Conservation (phyloP, 1,140 invertebrate genomes). For the Cephus cinctus region DNA sequence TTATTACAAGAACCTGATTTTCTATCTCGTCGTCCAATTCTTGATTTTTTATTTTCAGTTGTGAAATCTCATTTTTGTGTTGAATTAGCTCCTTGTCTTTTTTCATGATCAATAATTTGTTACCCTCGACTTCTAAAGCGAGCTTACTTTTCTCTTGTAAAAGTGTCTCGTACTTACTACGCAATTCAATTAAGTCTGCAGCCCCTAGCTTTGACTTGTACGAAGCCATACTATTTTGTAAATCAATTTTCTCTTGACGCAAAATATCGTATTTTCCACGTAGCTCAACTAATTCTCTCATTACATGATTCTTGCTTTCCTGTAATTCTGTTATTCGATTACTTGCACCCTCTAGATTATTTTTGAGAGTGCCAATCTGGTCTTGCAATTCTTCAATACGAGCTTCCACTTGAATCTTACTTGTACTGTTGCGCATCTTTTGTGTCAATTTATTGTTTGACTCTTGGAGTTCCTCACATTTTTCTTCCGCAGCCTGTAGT, state of each 20-base stretch:
- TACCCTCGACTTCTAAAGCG: slow-evolving; percentile 31
- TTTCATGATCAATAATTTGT: slow-evolving; percentile 20
- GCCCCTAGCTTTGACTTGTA: slow-evolving; percentile 20
- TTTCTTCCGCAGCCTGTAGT: slow-evolving; percentile 23
- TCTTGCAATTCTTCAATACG: slow-evolving; percentile 36
- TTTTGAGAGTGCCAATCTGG: slow-evolving; percentile 34
- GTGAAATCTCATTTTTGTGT: slow-evolving; percentile 19
- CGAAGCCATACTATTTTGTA: slow-evolving; percentile 17
- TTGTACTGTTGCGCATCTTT: slow-evolving; percentile 38
- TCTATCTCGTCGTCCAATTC: slow-evolving; percentile 39
- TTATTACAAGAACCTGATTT: slow-evolving; percentile 21
- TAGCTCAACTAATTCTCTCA: slow-evolving; percentile 27
- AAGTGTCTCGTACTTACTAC: slow-evolving; percentile 24
- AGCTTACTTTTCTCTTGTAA: slow-evolving; percentile 35
- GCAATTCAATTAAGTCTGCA: slow-evolving; percentile 9
- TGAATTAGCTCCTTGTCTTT: slow-evolving; percentile 16
- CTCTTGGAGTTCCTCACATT: slow-evolving; percentile 25
- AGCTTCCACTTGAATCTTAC: slow-evolving; percentile 25
- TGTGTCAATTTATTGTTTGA: slow-evolving; percentile 23
- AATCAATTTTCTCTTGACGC: slow-evolving; percentile 28
- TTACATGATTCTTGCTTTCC: slow-evolving; percentile 30
- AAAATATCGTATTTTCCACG: slow-evolving; percentile 21
- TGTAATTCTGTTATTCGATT: slow-evolving; percentile 43
- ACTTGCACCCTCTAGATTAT: slow-evolving; percentile 43
- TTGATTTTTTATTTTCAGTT: slow-evolving; percentile 19